A percentile compares a stretch with the other conserved stretches of the same genome.
These are phyloP conservation scores for Oplegnathus fasciatus DNA, from an alignment of 2,113 vertebrate species.

Conservation along the genomic window DNA sequence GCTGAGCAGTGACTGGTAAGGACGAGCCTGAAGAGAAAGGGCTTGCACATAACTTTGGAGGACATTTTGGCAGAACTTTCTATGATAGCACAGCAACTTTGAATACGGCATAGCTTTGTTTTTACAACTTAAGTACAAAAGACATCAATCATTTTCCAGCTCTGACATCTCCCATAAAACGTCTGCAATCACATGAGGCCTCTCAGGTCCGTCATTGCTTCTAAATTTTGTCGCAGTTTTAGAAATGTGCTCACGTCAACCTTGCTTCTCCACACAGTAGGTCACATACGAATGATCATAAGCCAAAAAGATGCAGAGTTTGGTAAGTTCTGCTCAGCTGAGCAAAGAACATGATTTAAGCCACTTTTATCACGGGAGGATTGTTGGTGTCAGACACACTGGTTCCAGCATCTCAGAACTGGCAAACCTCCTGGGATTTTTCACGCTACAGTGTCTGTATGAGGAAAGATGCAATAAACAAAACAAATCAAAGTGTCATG, in stretches of 20 bases:
- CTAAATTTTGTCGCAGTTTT: slow-evolving; percentile 20
- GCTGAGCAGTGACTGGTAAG: slow-evolving; percentile 1
- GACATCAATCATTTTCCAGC: slow-evolving; percentile 9
- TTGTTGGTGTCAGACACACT: slow-evolving; percentile 13
- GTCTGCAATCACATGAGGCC: background rate
- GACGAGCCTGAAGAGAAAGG: background rate
- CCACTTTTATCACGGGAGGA: slow-evolving; percentile 28
- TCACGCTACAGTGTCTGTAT: background rate
- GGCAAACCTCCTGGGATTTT: slow-evolving; percentile 28
- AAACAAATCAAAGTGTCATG: slow-evolving; percentile 37
- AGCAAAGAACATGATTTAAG: slow-evolving; percentile 16
- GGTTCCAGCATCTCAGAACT: slow-evolving; percentile 25
- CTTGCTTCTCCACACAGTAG: background rate
- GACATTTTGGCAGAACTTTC: slow-evolving; percentile 33
- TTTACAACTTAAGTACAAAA: slow-evolving; percentile 37
- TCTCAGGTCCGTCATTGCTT: background rate
- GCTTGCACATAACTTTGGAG: slow-evolving; percentile 14
- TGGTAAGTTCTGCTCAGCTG: background rate
- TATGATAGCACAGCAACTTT: slow-evolving; percentile 15
- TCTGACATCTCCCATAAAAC: slow-evolving; percentile 40
- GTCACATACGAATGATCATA: background rate
- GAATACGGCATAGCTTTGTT: slow-evolving; percentile 5
- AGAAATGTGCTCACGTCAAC: background rate
- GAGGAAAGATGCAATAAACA: slow-evolving; percentile 40
- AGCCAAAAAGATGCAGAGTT: background rate